Conservation (phyloP, 1,140 invertebrate species). For the Trachymyrmex septentrionalis region DNA sequence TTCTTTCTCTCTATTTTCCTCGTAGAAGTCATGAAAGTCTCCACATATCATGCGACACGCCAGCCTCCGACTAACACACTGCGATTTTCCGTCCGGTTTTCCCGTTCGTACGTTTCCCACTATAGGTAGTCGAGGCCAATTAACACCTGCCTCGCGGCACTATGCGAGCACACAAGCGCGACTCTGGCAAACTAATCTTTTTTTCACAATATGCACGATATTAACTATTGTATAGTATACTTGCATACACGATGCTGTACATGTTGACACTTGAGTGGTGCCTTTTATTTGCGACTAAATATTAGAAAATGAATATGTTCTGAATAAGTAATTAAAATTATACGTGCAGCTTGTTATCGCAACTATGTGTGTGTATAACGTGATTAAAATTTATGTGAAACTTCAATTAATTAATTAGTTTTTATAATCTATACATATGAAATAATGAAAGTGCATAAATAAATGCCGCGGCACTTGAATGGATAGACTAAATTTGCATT, state of each 20-base stretch:
- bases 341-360: not conserved
- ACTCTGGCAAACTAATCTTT: constrained; percentile 10
- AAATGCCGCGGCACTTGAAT: constrained; percentile 1
- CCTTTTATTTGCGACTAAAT: constrained; percentile 23
- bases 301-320: not conserved
- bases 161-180: constrained; percentile 18
- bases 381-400: not conserved
- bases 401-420: constrained; percentile 9
- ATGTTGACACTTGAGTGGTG: not conserved
- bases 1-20: constrained; percentile 39
- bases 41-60: constrained; percentile 80
- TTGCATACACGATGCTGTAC: not conserved
- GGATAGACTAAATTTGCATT: constrained; percentile 8
- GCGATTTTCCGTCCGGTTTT: constrained; percentile 69
- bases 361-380: not conserved
- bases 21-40: constrained; percentile 78
- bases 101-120: constrained; percentile 62
- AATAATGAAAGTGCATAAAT: not conserved
- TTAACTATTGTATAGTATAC: constrained; percentile 17
- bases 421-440: not conserved
- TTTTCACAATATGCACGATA: constrained; percentile 56
- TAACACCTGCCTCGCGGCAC: constrained; percentile 73
- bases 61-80: constrained; percentile 62
- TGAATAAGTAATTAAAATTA: not conserved
- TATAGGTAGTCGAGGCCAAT: constrained; percentile 66